Percentiles rank a stretch among this genome's conserved stretches.
These are phyloP conservation scores for Alces alces DNA, from an alignment of 2,113 vertebrate genomes.

Conservation along the genomic window DNA sequence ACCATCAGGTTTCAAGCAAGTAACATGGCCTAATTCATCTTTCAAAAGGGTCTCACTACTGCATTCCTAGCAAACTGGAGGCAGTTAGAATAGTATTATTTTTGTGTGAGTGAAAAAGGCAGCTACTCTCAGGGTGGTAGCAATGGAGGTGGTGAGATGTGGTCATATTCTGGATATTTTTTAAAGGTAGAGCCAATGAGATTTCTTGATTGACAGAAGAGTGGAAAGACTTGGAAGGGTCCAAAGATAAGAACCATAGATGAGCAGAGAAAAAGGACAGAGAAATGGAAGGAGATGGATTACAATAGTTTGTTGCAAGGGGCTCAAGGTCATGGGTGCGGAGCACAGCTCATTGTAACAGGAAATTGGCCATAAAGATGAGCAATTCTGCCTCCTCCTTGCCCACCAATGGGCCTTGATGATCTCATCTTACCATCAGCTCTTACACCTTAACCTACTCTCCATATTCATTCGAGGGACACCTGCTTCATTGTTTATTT, in stretches of 20 bases:
- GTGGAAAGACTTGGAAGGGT: background rate
- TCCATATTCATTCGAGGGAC: background rate
- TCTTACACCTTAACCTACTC: background rate
- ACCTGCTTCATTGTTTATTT: background rate
- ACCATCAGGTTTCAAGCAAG: background rate
- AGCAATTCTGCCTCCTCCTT: background rate
- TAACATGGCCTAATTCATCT: background rate
- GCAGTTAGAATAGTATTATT: background rate
- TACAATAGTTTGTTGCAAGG: background rate
- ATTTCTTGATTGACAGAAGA: background rate
- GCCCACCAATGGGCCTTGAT: background rate
- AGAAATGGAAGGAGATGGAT: background rate
- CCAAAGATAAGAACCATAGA: background rate
- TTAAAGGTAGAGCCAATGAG: background rate
- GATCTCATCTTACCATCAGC: background rate
- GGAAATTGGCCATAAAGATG: constrained; percentile 17
- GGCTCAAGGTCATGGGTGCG: background rate
- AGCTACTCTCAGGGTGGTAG: background rate
- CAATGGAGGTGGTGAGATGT: background rate
- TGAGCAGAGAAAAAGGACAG: background rate
- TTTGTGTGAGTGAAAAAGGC: background rate
- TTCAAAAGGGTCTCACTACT: background rate
- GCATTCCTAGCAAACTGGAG: background rate
- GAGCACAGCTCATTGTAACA: background rate
- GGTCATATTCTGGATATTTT: background rate